These are phyloP conservation scores for Cantharis nigra DNA, from an alignment of 2,888 invertebrate genomes.

Conservation along the genomic window DNA sequence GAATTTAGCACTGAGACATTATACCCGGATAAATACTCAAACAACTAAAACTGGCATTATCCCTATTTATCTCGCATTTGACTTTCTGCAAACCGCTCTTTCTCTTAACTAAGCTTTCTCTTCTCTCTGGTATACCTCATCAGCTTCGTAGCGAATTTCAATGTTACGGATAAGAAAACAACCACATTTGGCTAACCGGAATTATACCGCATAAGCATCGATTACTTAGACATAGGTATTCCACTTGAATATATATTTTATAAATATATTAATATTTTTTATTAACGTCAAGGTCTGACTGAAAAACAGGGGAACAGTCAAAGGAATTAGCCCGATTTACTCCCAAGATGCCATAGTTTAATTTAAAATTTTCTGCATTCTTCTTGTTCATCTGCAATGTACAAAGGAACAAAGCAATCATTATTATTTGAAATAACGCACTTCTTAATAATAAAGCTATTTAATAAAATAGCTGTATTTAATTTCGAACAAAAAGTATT, in stretches of 20 bases:
- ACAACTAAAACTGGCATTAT: neutral
- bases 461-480: neutral
- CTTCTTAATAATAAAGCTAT: neutral
- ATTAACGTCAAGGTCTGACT: neutral
- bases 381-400: neutral
- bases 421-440: neutral
- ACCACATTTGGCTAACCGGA: neutral
- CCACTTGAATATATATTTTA: too few relatives aligned
- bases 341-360: neutral
- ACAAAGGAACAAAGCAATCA: neutral
- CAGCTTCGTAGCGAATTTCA: neutral
- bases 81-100: neutral
- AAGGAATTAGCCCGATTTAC: neutral
- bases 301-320: neutral
- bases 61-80: neutral
- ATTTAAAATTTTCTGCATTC: neutral
- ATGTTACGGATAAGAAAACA: neutral
- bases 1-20: neutral
- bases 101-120: neutral
- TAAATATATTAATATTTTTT: too few relatives aligned
- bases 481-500: neutral
- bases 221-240: neutral
- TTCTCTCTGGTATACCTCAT: neutral
- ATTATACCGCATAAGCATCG: neutral
- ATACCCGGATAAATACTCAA: neutral